phyloP scores from a whole-genome alignment of 2,113 vertebrate genomes.

The Megalops atlanticus region DNA sequence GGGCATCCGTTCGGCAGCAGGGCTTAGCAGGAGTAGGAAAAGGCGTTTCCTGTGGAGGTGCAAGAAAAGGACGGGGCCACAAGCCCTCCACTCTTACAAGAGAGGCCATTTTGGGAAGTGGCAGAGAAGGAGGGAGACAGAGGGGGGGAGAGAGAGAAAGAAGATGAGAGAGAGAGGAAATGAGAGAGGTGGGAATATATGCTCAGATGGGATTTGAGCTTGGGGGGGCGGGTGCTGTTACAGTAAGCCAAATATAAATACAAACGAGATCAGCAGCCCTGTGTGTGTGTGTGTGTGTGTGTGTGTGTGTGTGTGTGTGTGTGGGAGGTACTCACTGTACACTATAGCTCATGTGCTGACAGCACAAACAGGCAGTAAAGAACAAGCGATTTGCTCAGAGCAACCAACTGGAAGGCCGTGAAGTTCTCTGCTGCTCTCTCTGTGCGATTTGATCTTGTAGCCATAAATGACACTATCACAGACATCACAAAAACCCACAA shows the following conservation, averaged over 20 bases:
- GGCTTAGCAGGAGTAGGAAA: constrained; percentile 43
- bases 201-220: not conserved
- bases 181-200: not conserved
- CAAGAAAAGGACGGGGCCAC: constrained; percentile 41
- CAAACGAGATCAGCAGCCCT: not conserved
- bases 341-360: not conserved
- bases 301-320: not conserved
- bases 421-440: not conserved
- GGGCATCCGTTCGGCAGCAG: not conserved
- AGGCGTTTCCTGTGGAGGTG: constrained; percentile 47
- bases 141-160: too few species aligned
- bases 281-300: not conserved
- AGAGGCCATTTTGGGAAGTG: constrained; percentile 18
- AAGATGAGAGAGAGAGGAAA: too few species aligned
- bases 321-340: not conserved
- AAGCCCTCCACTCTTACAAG: constrained; percentile 44
- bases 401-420: not conserved
- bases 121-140: not conserved
- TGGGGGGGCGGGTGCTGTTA: not conserved
- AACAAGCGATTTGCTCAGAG: not conserved
- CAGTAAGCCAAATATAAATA: constrained; percentile 6
- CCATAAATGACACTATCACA: not conserved
- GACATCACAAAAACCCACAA: constrained; percentile 1
- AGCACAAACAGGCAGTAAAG: not conserved
- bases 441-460: not conserved